These are phyloP conservation scores for Yponomeuta malinellus DNA, from an alignment of 2,888 invertebrate species.

Conservation along the genomic window DNA sequence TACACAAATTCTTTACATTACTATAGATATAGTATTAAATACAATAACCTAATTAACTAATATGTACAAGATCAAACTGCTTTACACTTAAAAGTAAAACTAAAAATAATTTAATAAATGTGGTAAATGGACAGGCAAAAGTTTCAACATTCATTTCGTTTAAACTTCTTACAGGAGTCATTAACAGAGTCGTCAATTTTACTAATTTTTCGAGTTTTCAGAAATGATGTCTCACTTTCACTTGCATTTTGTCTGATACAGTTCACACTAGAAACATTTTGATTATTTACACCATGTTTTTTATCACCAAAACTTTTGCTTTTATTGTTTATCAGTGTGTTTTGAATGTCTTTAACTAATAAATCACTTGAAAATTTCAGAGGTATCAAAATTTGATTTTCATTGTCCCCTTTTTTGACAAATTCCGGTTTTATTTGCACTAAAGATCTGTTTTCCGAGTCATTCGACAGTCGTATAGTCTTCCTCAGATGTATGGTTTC, in stretches of 20 bases:
- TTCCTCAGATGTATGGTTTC: slow-evolving; percentile 63
- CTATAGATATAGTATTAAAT: slow-evolving; percentile 71
- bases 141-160: slow-evolving; percentile 66
- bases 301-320: slow-evolving; percentile 68
- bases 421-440: slow-evolving; percentile 63
- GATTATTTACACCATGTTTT: slow-evolving; percentile 70
- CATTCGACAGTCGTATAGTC: slow-evolving; percentile 63
- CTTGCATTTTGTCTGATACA: slow-evolving; percentile 61
- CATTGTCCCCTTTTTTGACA: slow-evolving; percentile 62
- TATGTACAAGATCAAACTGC: slow-evolving; percentile 67
- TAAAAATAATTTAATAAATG: slow-evolving; percentile 69
- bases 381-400: slow-evolving; percentile 65
- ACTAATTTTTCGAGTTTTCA: slow-evolving; percentile 58
- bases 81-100: slow-evolving; percentile 46
- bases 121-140: slow-evolving; percentile 48
- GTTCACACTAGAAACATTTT: slow-evolving; percentile 64
- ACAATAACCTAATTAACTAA: slow-evolving; percentile 57
- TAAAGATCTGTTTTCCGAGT: slow-evolving; percentile 62
- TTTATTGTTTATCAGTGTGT: slow-evolving; percentile 68
- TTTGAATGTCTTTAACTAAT: slow-evolving; percentile 71
- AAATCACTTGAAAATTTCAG: slow-evolving; percentile 63
- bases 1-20: slow-evolving; percentile 67
- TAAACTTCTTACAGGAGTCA: slow-evolving; percentile 67
- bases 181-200: slow-evolving; percentile 62
- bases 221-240: slow-evolving; percentile 64